Conservation (phyloP, 2,797 vertebrate species). For the Podarcis lilfordi region DNA sequence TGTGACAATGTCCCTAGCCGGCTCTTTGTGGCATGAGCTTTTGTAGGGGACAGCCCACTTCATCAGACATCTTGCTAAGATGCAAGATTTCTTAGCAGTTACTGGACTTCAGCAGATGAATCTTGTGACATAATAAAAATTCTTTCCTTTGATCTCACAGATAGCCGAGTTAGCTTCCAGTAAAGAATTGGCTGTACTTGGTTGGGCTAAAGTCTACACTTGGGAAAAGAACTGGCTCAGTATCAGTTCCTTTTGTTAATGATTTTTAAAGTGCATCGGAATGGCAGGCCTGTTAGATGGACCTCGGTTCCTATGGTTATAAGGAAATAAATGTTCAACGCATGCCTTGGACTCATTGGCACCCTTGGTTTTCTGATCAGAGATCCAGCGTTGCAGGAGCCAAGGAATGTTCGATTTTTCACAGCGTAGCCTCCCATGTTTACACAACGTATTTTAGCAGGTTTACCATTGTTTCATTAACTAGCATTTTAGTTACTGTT, state of each 20-base stretch:
- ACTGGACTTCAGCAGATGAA: conserved; percentile 25
- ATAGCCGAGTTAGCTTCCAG: conserved; percentile 29
- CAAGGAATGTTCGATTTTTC: background rate
- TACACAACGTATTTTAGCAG: background rate
- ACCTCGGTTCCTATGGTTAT: accelerated
- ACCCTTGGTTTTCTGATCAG: background rate
- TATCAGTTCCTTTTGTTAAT: conserved; percentile 11
- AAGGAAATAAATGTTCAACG: background rate
- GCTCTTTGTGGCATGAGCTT: background rate
- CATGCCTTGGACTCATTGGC: background rate
- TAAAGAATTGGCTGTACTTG: conserved; percentile 2
- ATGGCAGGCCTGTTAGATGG: background rate
- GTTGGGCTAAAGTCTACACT: conserved; percentile 14
- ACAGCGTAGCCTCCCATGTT: conserved; percentile 21
- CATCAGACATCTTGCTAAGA: conserved; percentile 22
- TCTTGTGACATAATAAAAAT: conserved; percentile 21
- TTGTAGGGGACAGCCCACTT: background rate
- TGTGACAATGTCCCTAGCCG: background rate
- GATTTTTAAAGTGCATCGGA: conserved; percentile 6
- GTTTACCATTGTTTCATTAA: background rate
- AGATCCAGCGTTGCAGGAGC: background rate
- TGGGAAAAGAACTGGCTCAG: conserved; percentile 17
- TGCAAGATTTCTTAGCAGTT: background rate
- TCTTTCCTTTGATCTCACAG: conserved; percentile 29
- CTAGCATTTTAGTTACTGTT: background rate